Evolutionary conservation across 2,888 invertebrate species (phyloP).

Genomic region (Drosophila diplacantha): DNA sequence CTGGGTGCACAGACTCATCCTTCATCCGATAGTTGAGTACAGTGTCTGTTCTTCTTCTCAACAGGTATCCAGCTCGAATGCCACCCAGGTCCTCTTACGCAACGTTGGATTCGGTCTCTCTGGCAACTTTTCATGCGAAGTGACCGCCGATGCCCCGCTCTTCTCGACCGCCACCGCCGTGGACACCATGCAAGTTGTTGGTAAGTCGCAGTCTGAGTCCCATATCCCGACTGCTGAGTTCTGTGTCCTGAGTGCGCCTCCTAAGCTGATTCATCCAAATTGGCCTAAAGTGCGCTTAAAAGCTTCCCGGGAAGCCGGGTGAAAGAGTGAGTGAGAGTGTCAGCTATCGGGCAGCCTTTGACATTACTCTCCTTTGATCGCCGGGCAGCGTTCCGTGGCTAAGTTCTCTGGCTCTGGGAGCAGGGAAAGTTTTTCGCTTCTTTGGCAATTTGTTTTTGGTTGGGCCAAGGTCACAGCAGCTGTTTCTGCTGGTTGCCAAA

Average conservation of each 20-base stretch:
- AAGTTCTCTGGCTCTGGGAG: conserved; percentile 17
- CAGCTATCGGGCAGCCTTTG: conserved; percentile 33
- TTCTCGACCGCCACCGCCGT: conserved; percentile 84
- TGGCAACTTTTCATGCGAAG: conserved; percentile 89
- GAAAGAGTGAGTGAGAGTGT: conserved; percentile 31
- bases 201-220: conserved; percentile 79
- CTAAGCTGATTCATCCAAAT: conserved; percentile 30
- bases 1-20: background rate
- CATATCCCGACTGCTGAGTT: background rate
- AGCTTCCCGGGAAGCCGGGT: conserved; percentile 16
- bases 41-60: conserved; percentile 17
- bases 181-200: conserved; percentile 85
- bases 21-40: conserved; percentile 7
- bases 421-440: conserved; percentile 38
- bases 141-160: conserved; percentile 85
- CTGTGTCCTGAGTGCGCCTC: background rate
- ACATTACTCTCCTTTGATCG: conserved; percentile 39
- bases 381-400: conserved; percentile 22
- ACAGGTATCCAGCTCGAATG: conserved; percentile 85
- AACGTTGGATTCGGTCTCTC: conserved; percentile 84
- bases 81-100: conserved; percentile 85
- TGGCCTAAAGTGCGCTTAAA: conserved; percentile 44
- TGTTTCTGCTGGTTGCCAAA: conserved; percentile 30
- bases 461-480: conserved; percentile 39
- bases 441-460: conserved; percentile 47